Evolutionary conservation across 2,888 invertebrate species (phyloP).

Genomic region (Eubasilissa splendida): DNA sequence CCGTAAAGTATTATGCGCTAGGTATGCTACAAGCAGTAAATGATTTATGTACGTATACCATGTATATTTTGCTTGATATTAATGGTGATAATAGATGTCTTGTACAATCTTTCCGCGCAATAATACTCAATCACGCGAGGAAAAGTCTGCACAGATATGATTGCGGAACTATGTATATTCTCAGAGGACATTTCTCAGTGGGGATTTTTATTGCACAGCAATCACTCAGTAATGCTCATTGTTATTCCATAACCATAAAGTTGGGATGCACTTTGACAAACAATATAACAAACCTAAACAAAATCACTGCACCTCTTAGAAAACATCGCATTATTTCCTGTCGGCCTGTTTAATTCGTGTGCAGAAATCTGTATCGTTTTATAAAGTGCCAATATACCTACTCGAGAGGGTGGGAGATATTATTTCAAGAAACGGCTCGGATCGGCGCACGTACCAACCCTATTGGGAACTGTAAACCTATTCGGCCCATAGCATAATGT

Average conservation of each 20-base stretch:
- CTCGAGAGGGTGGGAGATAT: constrained; percentile 2
- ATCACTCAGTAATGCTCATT: constrained; percentile 55
- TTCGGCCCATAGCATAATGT: constrained; percentile 12
- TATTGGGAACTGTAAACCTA: constrained; percentile 43
- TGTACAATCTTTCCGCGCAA: background rate
- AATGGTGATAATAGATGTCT: background rate
- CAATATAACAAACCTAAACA: background rate
- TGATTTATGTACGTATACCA: no score
- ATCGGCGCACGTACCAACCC: constrained; percentile 20
- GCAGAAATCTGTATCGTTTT: background rate
- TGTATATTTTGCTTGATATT: no score
- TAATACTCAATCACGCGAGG: background rate
- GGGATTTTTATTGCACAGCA: constrained; percentile 50
- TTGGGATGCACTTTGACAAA: constrained; percentile 6
- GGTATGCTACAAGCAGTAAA: no score
- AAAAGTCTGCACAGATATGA: constrained; percentile 2
- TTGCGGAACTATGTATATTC: constrained; percentile 12
- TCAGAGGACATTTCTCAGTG: constrained; percentile 16
- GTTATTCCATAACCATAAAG: constrained; percentile 55
- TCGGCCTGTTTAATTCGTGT: background rate
- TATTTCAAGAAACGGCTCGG: constrained; percentile 5
- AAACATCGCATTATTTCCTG: background rate
- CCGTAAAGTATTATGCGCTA: no score
- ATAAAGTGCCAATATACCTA: constrained; percentile 8
- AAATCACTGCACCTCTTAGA: background rate